Percentiles rank a stretch among this genome's conserved stretches.
Evolutionary conservation across 2,113 vertebrate species (phyloP).

Genomic region (Rhipidura dahli): DNA sequence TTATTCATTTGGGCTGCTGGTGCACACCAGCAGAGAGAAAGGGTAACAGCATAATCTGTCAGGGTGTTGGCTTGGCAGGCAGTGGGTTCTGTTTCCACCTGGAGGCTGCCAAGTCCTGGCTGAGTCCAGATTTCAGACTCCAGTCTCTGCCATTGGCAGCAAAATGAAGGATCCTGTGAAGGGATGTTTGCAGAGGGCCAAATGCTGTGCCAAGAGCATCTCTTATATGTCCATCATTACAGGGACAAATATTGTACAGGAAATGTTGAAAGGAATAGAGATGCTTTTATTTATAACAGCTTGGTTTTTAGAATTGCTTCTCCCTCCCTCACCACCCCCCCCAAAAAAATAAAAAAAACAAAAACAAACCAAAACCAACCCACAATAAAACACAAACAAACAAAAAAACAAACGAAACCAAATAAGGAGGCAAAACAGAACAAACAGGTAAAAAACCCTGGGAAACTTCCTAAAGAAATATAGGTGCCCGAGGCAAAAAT

Average conservation of each 20-base stretch:
- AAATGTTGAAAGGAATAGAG: neutral
- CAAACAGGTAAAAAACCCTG: neutral
- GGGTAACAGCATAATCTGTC: neutral
- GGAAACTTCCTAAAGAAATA: neutral
- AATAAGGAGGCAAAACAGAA: neutral
- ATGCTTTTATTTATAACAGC: neutral
- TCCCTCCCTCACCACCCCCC: accelerated
- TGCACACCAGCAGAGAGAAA: neutral
- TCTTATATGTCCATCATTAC: accelerated
- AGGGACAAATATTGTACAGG: neutral
- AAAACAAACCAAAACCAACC: too few species aligned
- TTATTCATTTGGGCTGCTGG: neutral
- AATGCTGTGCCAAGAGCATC: neutral
- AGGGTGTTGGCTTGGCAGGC: neutral
- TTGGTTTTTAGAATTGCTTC: neutral
- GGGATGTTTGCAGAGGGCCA: neutral
- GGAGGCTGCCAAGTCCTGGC: neutral
- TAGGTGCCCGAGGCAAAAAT: neutral
- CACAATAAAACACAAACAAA: neutral
- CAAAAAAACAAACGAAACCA: neutral
- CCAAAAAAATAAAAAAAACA: neutral
- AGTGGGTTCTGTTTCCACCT: neutral
- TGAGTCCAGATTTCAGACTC: neutral
- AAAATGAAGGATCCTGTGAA: neutral
- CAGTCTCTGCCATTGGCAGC: neutral